A percentile compares a stretch with the other conserved stretches of the same genome.
phyloP scores from a whole-genome alignment of 2,797 vertebrate genomes.

The Cetoscarus ocellatus region DNA sequence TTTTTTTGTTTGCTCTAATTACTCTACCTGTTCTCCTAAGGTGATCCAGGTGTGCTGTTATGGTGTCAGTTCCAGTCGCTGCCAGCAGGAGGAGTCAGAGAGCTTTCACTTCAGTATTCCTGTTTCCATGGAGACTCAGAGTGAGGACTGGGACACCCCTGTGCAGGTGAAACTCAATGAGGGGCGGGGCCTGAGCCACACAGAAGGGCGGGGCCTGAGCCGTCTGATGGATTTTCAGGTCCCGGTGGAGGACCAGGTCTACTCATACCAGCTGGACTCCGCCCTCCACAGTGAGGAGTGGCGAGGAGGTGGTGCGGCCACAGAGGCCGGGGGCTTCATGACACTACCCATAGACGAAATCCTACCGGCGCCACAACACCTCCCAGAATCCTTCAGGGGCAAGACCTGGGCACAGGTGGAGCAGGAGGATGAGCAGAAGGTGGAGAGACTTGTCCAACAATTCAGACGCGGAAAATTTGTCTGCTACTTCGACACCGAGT shows the following conservation, averaged over 20 bases:
- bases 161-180: constrained; percentile 62
- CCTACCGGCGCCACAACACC: constrained; percentile 84
- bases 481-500: constrained; percentile 91
- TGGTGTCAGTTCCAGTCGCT: constrained; percentile 53
- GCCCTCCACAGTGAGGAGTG: constrained; percentile 69
- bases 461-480: constrained; percentile 87
- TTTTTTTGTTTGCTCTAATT: no score
- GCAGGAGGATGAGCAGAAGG: constrained; percentile 90
- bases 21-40: constrained; percentile 38
- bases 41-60: constrained; percentile 87
- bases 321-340: constrained; percentile 36
- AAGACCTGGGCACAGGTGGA: constrained; percentile 92
- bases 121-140: constrained; percentile 81
- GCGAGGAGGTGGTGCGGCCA: constrained; percentile 1
- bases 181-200: constrained; percentile 38
- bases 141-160: constrained; percentile 86
- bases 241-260: constrained; percentile 85
- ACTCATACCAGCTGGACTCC: constrained; percentile 83
- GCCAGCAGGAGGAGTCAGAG: constrained; percentile 75
- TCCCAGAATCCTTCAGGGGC: constrained; percentile 90
- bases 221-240: constrained; percentile 84
- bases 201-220: constrained; percentile 64
- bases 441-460: constrained; percentile 88
- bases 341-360: constrained; percentile 79
- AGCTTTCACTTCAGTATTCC: constrained; percentile 82